Evolutionary conservation across 1,140 invertebrate genomes (phyloP).

Genomic region (Myzus persicae): DNA sequence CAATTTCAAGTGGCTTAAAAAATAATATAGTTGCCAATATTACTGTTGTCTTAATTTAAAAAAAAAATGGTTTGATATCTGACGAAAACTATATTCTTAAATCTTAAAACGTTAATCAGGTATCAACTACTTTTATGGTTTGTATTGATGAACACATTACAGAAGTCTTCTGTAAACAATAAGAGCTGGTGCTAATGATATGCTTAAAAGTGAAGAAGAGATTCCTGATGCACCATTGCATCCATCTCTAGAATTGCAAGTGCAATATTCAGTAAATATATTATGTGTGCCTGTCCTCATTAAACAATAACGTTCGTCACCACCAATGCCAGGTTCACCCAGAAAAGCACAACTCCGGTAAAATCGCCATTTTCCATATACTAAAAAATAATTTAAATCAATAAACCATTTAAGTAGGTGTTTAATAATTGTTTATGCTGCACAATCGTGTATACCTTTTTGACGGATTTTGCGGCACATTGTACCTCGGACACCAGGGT

Average conservation of each 20-base stretch:
- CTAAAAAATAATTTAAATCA: slow-evolving; percentile 65
- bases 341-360: slow-evolving; percentile 88
- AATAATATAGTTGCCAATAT: not conserved
- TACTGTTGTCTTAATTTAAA: not conserved
- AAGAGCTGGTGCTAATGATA: not conserved
- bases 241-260: slow-evolving; percentile 90
- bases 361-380: slow-evolving; percentile 89
- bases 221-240: slow-evolving; percentile 74
- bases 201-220: slow-evolving; percentile 1
- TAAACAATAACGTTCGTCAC: slow-evolving; percentile 89
- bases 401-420: not conserved
- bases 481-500: slow-evolving; percentile 75
- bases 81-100: not conserved
- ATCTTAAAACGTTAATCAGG: not conserved
- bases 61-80: not conserved
- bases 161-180: not conserved
- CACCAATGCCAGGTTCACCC: slow-evolving; percentile 87
- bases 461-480: slow-evolving; percentile 94
- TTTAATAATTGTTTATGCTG: not conserved
- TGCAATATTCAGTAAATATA: slow-evolving; percentile 93
- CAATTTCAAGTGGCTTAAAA: not conserved
- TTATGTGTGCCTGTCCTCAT: slow-evolving; percentile 92
- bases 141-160: slow-evolving; percentile 22
- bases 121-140: not conserved
- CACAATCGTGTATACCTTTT: slow-evolving; percentile 73